Evolutionary conservation across 2,113 vertebrate genomes (phyloP).

Genomic region (Pan paniscus): DNA sequence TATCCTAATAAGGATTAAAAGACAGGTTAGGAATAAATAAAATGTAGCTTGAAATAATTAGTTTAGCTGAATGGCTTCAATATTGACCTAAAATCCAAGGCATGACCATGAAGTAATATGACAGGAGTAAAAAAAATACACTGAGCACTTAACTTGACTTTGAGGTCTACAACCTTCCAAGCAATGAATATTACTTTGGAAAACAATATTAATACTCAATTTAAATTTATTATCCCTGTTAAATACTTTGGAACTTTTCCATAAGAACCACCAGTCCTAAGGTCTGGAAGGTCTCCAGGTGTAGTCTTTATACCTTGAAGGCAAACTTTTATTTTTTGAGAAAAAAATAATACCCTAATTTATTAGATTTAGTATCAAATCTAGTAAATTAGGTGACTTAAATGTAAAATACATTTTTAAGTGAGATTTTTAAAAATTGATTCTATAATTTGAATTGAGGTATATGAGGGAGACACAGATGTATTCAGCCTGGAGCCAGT

Average conservation of each 20-base stretch:
- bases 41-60: not conserved
- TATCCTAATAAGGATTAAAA: not conserved
- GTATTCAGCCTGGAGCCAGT: not conserved
- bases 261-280: not conserved
- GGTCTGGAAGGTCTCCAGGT: not conserved
- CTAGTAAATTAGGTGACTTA: not conserved
- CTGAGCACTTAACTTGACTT: not conserved
- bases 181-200: not conserved
- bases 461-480: not conserved
- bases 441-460: not conserved
- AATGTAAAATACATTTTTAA: not conserved
- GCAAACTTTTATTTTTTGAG: not conserved
- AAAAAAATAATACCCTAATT: not conserved
- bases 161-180: not conserved
- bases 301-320: not conserved
- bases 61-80: not conserved
- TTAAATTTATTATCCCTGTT: not conserved
- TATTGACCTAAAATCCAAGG: not conserved
- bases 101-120: not conserved
- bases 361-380: not conserved
- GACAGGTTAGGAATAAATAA: not conserved
- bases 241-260: not conserved
- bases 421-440: not conserved
- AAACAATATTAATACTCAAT: not conserved
- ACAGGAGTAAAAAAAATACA: not conserved